Conservation (phyloP, 2,113 vertebrate species). For the Ptilorrhoa leucosticta region DNA sequence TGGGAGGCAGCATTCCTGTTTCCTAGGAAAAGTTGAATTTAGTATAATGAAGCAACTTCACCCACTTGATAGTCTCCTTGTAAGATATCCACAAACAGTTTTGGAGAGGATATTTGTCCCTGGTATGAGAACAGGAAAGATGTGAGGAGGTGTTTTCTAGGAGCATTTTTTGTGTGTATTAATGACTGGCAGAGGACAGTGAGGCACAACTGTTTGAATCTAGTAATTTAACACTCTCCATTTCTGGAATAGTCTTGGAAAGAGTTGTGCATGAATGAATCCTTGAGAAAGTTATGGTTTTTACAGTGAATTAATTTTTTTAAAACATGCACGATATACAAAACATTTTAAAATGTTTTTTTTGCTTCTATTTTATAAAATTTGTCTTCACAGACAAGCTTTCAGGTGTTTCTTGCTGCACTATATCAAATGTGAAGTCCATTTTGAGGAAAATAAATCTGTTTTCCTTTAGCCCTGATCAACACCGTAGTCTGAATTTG, state of each 20-base stretch:
- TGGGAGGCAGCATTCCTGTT: not conserved
- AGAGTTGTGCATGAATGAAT: constrained; percentile 17
- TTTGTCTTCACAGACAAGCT: not conserved
- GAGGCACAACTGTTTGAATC: not conserved
- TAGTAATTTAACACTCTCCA: not conserved
- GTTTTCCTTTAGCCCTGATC: constrained; percentile 13
- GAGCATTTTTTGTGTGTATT: not conserved
- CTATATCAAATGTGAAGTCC: not conserved
- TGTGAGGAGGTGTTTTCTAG: not conserved
- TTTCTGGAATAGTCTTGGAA: constrained; percentile 38
- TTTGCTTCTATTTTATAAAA: constrained; percentile 22
- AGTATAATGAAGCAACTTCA: not conserved
- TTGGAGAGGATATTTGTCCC: not conserved
- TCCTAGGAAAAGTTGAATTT: not conserved
- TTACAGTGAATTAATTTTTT: constrained; percentile 24
- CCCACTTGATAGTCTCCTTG: not conserved
- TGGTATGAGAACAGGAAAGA: not conserved
- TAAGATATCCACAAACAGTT: not conserved
- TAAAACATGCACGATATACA: not conserved
- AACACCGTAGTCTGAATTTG: not conserved
- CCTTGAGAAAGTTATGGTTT: constrained; percentile 4
- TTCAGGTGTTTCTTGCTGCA: not conserved
- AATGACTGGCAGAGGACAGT: not conserved
- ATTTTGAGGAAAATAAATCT: not conserved
- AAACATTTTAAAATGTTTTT: constrained; percentile 9